Evolutionary conservation across 2,113 vertebrate species (phyloP), one percentile per base, ranked within the genome.

Genomic region (Paedocypris sp.): DNA sequence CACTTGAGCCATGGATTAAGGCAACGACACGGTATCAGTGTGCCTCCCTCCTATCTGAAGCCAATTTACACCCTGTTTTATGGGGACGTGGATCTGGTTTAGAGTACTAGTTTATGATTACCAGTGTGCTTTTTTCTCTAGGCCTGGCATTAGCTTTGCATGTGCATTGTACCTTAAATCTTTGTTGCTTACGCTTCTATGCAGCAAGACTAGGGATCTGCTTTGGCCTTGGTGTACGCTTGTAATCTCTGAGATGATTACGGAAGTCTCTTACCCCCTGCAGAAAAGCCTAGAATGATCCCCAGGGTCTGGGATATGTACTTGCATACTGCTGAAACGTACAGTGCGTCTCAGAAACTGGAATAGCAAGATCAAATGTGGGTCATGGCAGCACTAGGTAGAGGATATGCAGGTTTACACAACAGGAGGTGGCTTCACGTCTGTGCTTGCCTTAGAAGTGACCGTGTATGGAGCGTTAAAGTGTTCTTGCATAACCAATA

Each of bases 241-340:
- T 82, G 85, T 89, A 90, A 90, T 91, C 89, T 88, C 87, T 80
- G 84, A 87, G 83, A 86, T 89, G 87, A 91, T 91, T 89, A 89
- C 82, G 77, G 16, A 71, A 82, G 80, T 80, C 82, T 82, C 85
- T 85, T 85, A 83, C 84, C 80, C 77, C 41, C 41, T 10, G 43
- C 9, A 23, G 50, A 54, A 28, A 36, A 65, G 47, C 61, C 50
- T 32, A 42, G n/a, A 16, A 38, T 62, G 39, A 50, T 41, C 60
- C 49, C 39, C 22, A 19, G 50, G 48, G 41, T 11, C 20, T 9
- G 20, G n/a, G 5, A 12, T 16, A 19, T 10, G 11, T 20, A 49
- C 39, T 9, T 41, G 35, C 45, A 54, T 19, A 36, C 12, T 28
- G 23, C 28, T 28, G 43, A 60, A 52, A 8, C 35, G 41, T 39